Conservation (phyloP, 2,888 invertebrate genomes). For the Campaea margaritaria region DNA sequence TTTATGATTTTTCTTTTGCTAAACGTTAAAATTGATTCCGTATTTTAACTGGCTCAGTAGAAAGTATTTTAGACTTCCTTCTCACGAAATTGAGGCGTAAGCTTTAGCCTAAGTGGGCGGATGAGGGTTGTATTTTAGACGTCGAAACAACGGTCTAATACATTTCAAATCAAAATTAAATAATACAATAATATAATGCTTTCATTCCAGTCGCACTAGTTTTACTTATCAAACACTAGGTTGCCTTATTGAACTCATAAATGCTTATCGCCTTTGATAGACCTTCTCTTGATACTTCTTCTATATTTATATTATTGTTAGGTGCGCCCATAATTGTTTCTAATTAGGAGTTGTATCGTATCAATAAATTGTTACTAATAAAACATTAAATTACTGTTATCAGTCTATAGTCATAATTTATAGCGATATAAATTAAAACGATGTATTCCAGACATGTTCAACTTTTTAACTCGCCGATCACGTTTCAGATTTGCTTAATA, state of each 20-base stretch:
- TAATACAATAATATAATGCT: too few species aligned
- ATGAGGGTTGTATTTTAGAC: too few species aligned
- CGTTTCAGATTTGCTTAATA: not conserved
- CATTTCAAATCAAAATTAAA: too few species aligned
- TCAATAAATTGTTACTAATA: slow-evolving; percentile 26
- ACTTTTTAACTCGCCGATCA: not conserved
- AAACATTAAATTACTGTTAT: slow-evolving; percentile 35
- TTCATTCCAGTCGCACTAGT: not conserved
- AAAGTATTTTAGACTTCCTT: too few species aligned
- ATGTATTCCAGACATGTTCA: slow-evolving; percentile 14
- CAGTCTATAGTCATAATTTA: slow-evolving; percentile 38
- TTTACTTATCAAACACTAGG: slow-evolving; percentile 7
- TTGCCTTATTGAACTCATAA: slow-evolving; percentile 6
- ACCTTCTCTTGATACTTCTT: not conserved
- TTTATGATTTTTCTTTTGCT: too few species aligned
- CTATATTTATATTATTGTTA: not conserved
- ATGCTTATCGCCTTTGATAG: slow-evolving; percentile 10
- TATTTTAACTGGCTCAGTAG: too few species aligned
- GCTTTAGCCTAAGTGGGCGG: too few species aligned
- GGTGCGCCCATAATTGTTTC: slow-evolving; percentile 15
- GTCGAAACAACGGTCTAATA: too few species aligned
- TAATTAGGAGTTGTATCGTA: slow-evolving; percentile 25
- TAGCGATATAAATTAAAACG: slow-evolving; percentile 36
- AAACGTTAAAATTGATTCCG: too few species aligned
- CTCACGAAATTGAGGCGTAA: too few species aligned